phyloP scores from a whole-genome alignment of 92 coral and sea anemone genomes.

The Nematostella vectensis region DNA sequence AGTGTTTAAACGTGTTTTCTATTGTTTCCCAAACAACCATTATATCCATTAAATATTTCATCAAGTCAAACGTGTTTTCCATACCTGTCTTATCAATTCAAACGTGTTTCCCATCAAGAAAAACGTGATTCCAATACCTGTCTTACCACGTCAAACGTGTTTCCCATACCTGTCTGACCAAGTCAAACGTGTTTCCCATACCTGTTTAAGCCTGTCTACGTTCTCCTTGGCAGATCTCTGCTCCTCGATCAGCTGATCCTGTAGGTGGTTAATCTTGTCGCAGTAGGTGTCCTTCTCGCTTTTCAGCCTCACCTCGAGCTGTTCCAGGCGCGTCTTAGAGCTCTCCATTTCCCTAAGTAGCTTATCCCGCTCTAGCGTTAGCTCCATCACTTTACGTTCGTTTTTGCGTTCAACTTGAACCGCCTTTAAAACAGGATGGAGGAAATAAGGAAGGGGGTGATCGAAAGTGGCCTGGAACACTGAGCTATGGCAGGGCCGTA shows the following conservation, averaged over 20 bases:
- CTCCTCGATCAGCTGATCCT: slow-evolving; percentile 69
- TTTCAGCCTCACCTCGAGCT: slow-evolving; percentile 29
- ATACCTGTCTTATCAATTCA: too few species aligned
- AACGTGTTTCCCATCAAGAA: too few species aligned
- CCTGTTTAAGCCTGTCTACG: slow-evolving; percentile 66
- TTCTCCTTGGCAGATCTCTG: slow-evolving; percentile 48
- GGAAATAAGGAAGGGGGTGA: not conserved
- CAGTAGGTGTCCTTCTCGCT: slow-evolving; percentile 45
- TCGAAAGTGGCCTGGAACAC: not conserved
- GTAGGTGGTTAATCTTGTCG: slow-evolving; percentile 46
- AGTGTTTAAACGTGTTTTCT: too few species aligned
- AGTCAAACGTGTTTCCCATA: too few species aligned
- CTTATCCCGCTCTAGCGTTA: slow-evolving; percentile 58
- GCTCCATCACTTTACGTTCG: slow-evolving; percentile 63
- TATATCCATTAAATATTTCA: too few species aligned
- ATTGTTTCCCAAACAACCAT: too few species aligned
- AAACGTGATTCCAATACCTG: too few species aligned
- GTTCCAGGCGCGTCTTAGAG: slow-evolving; percentile 45
- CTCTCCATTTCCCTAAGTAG: slow-evolving; percentile 61
- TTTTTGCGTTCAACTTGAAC: slow-evolving; percentile 63
- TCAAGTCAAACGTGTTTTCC: too few species aligned
- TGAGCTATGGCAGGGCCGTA: too few species aligned
- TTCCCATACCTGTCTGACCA: too few species aligned
- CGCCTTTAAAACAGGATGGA: slow-evolving; percentile 13
- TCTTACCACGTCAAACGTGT: too few species aligned